Percentiles rank a stretch among this genome's conserved stretches.
Evolutionary conservation across 2,113 vertebrate genomes (phyloP).

Genomic region (Spilogale gracilis): DNA sequence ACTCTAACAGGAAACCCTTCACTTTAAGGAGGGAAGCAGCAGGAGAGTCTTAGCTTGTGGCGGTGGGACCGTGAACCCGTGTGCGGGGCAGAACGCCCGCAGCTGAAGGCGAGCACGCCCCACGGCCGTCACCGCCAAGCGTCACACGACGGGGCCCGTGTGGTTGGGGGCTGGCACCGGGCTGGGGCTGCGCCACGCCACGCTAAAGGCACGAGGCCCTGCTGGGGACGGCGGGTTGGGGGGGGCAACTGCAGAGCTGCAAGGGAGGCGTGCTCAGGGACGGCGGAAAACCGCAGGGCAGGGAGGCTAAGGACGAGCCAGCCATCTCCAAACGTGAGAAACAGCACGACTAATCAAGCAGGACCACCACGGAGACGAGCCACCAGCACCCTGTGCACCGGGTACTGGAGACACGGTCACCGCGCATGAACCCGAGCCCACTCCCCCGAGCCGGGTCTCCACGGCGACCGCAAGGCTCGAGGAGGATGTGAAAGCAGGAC

Average conservation of each 20-base stretch:
- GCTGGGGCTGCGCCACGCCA: no score
- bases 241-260: neutral
- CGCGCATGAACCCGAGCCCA: neutral
- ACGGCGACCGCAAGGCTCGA: rapidly evolving
- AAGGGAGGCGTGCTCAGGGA: rapidly evolving
- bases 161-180: no score
- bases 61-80: no score
- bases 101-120: neutral
- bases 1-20: neutral
- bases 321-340: neutral
- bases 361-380: neutral
- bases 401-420: neutral
- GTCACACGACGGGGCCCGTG: no score
- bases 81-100: no score
- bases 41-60: no score
- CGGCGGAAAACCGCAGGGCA: rapidly evolving
- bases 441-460: rapidly evolving
- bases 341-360: neutral
- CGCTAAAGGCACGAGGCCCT: neutral
- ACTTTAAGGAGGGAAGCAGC: neutral
- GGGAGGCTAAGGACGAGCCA: neutral
- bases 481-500: neutral
- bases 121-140: no score
- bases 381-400: rapidly evolving
- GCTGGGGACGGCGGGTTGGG: rapidly evolving